phyloP scores from a whole-genome alignment of 2,888 invertebrate genomes.

The Nephrotoma guestfalica region DNA sequence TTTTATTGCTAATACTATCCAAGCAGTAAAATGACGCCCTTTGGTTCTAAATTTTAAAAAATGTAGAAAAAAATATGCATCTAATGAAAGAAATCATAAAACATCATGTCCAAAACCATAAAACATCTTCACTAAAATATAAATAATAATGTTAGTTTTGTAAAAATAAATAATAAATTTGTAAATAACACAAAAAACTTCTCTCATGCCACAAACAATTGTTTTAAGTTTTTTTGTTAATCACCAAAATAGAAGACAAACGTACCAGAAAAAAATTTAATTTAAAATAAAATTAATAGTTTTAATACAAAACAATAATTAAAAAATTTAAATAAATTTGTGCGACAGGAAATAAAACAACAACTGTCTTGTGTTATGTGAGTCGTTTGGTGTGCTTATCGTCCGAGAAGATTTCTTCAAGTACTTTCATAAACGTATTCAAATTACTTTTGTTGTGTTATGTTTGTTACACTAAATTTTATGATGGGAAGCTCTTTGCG shows the following conservation, averaged over 20 bases:
- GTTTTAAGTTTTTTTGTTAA: not conserved
- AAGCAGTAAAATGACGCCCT: too few species aligned
- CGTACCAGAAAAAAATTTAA: not conserved
- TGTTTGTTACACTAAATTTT: not conserved
- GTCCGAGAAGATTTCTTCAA: not conserved
- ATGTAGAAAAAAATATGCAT: not conserved
- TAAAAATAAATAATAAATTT: not conserved
- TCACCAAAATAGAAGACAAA: not conserved
- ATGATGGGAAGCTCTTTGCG: not conserved
- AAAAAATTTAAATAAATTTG: not conserved
- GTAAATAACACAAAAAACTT: not conserved
- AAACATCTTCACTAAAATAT: not conserved
- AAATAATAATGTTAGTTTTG: not conserved
- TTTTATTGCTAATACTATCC: too few species aligned
- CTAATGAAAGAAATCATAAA: not conserved
- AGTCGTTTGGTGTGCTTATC: not conserved
- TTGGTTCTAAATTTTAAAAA: too few species aligned
- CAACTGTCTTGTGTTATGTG: not conserved
- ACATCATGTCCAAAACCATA: not conserved
- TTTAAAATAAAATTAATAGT: not conserved
- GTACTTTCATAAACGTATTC: not conserved
- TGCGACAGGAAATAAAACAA: not conserved
- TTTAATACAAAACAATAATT: not conserved
- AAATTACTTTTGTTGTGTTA: not conserved
- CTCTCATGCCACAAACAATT: not conserved